A percentile compares a stretch with the other conserved stretches of the same genome.
phyloP scores from a whole-genome alignment of 1,140 invertebrate genomes.

The Musca vetustissima region DNA sequence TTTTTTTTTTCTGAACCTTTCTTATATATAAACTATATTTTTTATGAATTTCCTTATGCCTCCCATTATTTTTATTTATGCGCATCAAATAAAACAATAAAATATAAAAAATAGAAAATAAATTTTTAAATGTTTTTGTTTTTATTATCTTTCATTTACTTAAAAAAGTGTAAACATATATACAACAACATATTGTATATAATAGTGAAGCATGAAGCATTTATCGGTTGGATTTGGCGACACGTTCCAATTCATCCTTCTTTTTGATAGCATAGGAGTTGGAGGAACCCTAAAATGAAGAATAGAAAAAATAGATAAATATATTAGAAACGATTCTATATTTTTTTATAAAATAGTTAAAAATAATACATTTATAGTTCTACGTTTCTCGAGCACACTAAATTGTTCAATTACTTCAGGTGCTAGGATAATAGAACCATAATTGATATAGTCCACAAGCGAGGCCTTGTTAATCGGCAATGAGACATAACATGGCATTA shows the following conservation, averaged over 20 bases:
- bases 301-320: neutral
- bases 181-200: slow-evolving; percentile 16
- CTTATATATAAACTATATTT: no score
- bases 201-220: slow-evolving; percentile 24
- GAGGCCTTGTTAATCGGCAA: slow-evolving; percentile 37
- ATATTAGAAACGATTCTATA: neutral
- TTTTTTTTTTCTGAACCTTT: no score
- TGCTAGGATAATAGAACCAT: slow-evolving; percentile 30
- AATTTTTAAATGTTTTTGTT: neutral
- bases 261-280: slow-evolving; percentile 99
- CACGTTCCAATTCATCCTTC: slow-evolving; percentile 99
- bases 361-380: neutral
- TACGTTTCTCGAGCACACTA: slow-evolving; percentile 28
- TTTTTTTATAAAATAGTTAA: no score
- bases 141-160: slow-evolving; percentile 18
- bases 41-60: no score
- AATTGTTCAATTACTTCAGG: slow-evolving; percentile 21
- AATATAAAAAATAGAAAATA: neutral
- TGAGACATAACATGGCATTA: slow-evolving; percentile 38
- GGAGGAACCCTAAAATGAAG: slow-evolving; percentile 81
- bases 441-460: slow-evolving; percentile 47
- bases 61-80: no score
- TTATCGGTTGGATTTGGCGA: slow-evolving; percentile 99
- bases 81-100: neutral
- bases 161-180: slow-evolving; percentile 19